Evolutionary conservation across 2,113 vertebrate species (phyloP).

Genomic region (Acinonyx jubatus): DNA sequence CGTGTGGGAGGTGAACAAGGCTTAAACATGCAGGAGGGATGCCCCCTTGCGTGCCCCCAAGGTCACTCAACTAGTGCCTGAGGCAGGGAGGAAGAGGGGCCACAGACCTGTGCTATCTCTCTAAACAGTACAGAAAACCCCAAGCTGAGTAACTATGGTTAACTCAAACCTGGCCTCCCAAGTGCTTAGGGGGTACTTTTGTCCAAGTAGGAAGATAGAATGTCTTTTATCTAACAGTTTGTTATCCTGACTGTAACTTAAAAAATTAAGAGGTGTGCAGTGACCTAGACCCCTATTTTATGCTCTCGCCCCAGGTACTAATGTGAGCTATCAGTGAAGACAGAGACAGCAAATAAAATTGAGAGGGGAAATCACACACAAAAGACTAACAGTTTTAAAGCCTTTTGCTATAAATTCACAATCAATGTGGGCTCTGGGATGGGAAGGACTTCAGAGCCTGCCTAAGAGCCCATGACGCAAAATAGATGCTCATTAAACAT

Average conservation of each 20-base stretch:
- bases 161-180: not conserved
- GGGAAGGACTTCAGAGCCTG: not conserved
- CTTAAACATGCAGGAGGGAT: rapidly evolving
- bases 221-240: not conserved
- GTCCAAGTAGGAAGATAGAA: not conserved
- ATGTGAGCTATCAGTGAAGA: not conserved
- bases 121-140: not conserved
- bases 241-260: not conserved
- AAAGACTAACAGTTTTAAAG: not conserved
- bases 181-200: not conserved
- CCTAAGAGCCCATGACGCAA: not conserved
- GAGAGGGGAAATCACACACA: not conserved
- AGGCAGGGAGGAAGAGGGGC: not conserved
- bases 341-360: not conserved
- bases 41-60: not conserved
- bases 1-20: not conserved
- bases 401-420: not conserved
- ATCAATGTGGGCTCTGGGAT: not conserved
- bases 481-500: conserved; percentile 15
- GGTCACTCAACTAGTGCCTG: too few species aligned
- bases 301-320: not conserved
- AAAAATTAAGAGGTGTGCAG: not conserved
- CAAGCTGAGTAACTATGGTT: not conserved
- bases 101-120: rapidly evolving
- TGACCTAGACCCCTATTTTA: not conserved